phyloP scores from a whole-genome alignment of 2,113 vertebrate genomes.

The Marcusenius ussheri region DNA sequence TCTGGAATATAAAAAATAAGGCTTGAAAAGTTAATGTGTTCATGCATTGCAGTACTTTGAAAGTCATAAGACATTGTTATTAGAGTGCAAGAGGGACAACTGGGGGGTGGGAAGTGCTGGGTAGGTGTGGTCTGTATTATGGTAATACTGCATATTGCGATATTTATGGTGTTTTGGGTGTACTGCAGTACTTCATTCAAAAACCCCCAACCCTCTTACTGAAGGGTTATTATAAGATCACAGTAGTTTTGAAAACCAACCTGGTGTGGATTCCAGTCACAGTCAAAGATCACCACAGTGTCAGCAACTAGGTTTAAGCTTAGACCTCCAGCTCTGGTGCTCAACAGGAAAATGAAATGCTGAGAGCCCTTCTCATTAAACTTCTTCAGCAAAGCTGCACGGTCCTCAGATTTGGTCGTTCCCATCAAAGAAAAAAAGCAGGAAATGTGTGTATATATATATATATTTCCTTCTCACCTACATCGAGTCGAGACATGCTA shows the following conservation, averaged over 20 bases:
- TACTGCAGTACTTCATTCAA: too few species aligned
- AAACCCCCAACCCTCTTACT: too few species aligned
- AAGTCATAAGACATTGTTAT: not conserved
- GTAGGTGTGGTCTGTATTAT: not conserved
- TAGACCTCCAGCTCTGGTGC: conserved; percentile 77
- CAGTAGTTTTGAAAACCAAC: conserved; percentile 42
- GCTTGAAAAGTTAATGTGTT: not conserved
- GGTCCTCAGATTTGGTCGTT: conserved; percentile 81
- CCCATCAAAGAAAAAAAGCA: conserved; percentile 48
- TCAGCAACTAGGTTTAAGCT: conserved; percentile 84
- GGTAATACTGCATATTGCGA: too few species aligned
- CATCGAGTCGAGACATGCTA: not conserved
- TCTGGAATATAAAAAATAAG: not conserved
- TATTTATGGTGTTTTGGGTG: too few species aligned
- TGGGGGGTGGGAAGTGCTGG: not conserved
- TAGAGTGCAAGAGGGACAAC: not conserved
- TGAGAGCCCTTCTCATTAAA: conserved; percentile 80
- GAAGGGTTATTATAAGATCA: not conserved
- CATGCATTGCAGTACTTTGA: not conserved
- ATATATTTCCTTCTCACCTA: not conserved
- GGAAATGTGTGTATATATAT: not conserved
- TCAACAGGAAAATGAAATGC: conserved; percentile 80
- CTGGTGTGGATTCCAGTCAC: conserved; percentile 89
- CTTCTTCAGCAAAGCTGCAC: conserved; percentile 75
- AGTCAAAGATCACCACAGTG: conserved; percentile 85